These are phyloP conservation scores for Mus spicilegus DNA, from an alignment of 2,113 vertebrate species.

Conservation along the genomic window DNA sequence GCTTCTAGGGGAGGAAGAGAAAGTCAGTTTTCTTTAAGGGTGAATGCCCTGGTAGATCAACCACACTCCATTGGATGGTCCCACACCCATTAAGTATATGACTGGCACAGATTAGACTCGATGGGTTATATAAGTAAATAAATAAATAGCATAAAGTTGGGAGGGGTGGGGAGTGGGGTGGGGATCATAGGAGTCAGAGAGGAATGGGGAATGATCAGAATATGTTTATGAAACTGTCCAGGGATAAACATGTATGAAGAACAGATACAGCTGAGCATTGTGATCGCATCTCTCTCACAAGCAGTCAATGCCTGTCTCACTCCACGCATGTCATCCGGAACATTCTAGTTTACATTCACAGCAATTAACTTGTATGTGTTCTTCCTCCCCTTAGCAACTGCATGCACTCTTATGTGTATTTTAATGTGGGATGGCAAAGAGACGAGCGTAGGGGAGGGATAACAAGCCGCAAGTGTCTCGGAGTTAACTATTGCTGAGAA, in stretches of 20 bases:
- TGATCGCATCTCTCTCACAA: neutral
- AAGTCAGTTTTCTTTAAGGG: neutral
- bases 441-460: neutral
- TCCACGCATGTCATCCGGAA: conserved; percentile 16
- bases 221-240: neutral
- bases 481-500: neutral
- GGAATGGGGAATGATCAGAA: neutral
- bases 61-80: neutral
- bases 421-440: conserved; percentile 34
- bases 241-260: neutral
- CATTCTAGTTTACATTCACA: conserved; percentile 19
- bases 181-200: no score
- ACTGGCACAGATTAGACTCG: no score
- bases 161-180: neutral
- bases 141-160: neutral
- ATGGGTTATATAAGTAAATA: neutral
- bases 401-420: neutral
- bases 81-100: neutral
- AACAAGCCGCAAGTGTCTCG: neutral
- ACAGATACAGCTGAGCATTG: neutral
- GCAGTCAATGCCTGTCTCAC: neutral
- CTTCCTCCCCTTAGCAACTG: neutral
- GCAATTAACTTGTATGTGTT: neutral
- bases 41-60: neutral
- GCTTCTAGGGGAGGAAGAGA: neutral